Evolutionary conservation across 2,888 invertebrate species (phyloP).

Genomic region (Melanophora roralis): DNA sequence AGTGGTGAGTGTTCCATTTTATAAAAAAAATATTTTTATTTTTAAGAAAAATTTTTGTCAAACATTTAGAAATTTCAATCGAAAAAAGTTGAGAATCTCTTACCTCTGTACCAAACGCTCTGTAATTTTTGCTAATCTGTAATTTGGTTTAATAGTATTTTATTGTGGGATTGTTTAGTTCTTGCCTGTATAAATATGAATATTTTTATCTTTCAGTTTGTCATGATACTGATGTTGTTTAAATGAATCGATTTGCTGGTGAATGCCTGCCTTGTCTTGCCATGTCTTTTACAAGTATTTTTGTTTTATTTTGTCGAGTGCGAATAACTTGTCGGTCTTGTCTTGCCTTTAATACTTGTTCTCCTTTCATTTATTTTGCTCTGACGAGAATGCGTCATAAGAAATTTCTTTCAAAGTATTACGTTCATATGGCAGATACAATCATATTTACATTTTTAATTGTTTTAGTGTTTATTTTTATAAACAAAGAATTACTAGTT

Average conservation of each 20-base stretch:
- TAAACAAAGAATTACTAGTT: slow-evolving; percentile 38
- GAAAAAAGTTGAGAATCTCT: too few relatives aligned
- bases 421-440: slow-evolving; percentile 57
- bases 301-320: background rate
- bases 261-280: background rate
- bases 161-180: slow-evolving; percentile 19
- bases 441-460: background rate
- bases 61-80: too few relatives aligned
- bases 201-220: slow-evolving; percentile 34
- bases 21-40: too few relatives aligned
- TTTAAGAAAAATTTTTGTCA: too few relatives aligned
- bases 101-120: slow-evolving; percentile 24
- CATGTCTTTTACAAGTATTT: background rate
- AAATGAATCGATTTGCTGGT: slow-evolving; percentile 40
- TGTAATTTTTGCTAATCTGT: slow-evolving; percentile 30
- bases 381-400: slow-evolving; percentile 61
- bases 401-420: slow-evolving; percentile 61
- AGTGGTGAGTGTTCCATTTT: too few relatives aligned
- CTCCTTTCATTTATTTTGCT: slow-evolving; percentile 15
- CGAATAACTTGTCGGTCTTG: background rate
- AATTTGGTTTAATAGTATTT: slow-evolving; percentile 18
- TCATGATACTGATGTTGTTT: slow-evolving; percentile 47
- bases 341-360: background rate
- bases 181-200: background rate
- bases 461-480: slow-evolving; percentile 41